A percentile compares a stretch with the other conserved stretches of the same genome.
phyloP scores from a whole-genome alignment of 2,113 vertebrate species.

The Megaceryle torquata region DNA sequence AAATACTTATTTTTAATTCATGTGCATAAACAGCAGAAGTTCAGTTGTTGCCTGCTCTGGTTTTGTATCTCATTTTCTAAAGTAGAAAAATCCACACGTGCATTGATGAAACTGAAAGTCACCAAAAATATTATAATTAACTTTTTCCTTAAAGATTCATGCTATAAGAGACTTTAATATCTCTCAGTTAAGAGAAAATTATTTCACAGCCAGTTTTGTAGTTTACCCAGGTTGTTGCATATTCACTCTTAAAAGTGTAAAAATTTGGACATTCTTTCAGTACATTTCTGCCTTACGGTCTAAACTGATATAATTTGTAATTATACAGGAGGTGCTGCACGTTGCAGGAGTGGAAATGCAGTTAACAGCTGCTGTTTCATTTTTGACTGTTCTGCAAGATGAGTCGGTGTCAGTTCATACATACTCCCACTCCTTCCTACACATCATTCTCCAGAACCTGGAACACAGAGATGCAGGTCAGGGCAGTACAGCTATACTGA shows the following conservation, averaged over 20 bases:
- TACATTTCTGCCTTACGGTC: neutral
- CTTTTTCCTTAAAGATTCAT: neutral
- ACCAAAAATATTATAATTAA: neutral
- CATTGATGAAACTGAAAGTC: neutral
- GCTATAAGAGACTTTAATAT: neutral
- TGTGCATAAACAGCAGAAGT: neutral
- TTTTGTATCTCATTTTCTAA: neutral
- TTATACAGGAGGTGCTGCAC: constrained; percentile 85
- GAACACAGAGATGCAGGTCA: constrained; percentile 89
- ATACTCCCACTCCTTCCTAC: constrained; percentile 90
- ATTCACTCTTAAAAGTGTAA: neutral
- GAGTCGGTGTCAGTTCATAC: constrained; percentile 90
- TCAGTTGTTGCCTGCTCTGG: neutral
- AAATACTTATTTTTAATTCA: neutral
- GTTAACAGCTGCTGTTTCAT: constrained; percentile 88
- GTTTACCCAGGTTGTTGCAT: neutral
- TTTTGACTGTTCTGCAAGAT: constrained; percentile 90
- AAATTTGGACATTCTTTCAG: neutral
- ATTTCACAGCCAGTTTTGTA: neutral
- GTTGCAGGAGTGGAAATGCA: constrained; percentile 89
- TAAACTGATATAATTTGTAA: constrained; percentile 36
- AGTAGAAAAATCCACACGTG: neutral
- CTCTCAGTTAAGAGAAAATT: neutral
- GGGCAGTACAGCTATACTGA: neutral
- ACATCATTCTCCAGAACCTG: constrained; percentile 87